Conservation (phyloP, 1,140 invertebrate species). For the Drosophila lowei region DNA sequence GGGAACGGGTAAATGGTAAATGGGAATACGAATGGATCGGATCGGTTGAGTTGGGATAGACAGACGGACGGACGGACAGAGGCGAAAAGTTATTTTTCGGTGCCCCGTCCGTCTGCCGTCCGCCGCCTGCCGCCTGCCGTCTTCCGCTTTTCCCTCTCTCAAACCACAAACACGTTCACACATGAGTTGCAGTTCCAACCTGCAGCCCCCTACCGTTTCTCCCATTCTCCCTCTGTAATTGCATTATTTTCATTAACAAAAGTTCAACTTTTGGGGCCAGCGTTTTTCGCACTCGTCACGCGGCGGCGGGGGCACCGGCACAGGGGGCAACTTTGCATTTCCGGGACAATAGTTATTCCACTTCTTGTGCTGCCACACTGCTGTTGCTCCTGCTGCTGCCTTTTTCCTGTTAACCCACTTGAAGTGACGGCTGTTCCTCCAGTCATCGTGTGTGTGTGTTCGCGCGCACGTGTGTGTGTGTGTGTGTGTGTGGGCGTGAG, state of each 20-base stretch:
- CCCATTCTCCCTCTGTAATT: slow-evolving; percentile 48
- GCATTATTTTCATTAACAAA: slow-evolving; percentile 81
- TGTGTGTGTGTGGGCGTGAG: slow-evolving; percentile 17
- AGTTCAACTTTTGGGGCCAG: slow-evolving; percentile 59
- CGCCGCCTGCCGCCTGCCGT: not conserved
- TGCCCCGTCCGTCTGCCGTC: slow-evolving; percentile 1
- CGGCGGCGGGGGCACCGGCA: slow-evolving; percentile 13
- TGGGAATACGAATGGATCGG: slow-evolving; percentile 1
- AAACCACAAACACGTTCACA: slow-evolving; percentile 78
- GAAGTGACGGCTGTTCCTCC: slow-evolving; percentile 15
- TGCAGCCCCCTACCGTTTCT: not conserved
- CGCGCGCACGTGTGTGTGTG: not conserved
- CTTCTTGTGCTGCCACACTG: not conserved
- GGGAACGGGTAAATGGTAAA: too few species aligned
- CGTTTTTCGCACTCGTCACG: slow-evolving; percentile 54
- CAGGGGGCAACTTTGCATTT: slow-evolving; percentile 55
- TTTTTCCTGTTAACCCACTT: slow-evolving; percentile 15
- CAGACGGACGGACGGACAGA: slow-evolving; percentile 16
- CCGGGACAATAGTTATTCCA: slow-evolving; percentile 56
- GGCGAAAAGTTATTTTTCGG: slow-evolving; percentile 36
- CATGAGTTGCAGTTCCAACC: slow-evolving; percentile 54
- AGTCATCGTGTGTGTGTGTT: slow-evolving; percentile 13
- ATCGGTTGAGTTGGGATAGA: slow-evolving; percentile 36
- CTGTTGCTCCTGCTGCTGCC: slow-evolving; percentile 6
- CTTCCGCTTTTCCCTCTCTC: not conserved